phyloP scores from a whole-genome alignment of 2,888 invertebrate genomes.

The Mycalesis mineus region DNA sequence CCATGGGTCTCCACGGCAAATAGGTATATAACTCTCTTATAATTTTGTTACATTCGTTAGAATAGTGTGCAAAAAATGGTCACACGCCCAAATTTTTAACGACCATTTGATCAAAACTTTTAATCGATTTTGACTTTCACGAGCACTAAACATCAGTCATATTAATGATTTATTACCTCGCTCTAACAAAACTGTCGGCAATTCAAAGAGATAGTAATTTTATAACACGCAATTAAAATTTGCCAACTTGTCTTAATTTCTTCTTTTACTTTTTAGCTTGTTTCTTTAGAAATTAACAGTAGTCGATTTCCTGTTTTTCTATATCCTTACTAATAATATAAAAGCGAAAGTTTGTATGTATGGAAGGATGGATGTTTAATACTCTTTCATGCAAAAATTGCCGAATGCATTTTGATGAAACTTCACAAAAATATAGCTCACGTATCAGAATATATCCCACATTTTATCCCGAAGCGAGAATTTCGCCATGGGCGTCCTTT shows the following conservation, averaged over 20 bases:
- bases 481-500: too few relatives aligned
- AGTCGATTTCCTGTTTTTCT: too few relatives aligned
- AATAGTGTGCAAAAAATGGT: conserved; percentile 19
- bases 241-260: neutral
- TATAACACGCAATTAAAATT: neutral
- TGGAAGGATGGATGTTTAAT: too few relatives aligned
- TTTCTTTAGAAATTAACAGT: neutral
- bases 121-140: conserved; percentile 52
- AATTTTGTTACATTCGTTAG: too few relatives aligned
- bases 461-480: too few relatives aligned
- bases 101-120: conserved; percentile 26
- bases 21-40: conserved; percentile 7
- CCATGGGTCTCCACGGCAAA: too few relatives aligned
- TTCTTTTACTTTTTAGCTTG: neutral
- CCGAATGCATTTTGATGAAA: too few relatives aligned
- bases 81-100: conserved; percentile 23
- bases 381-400: too few relatives aligned
- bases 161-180: conserved; percentile 39
- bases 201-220: conserved; percentile 31
- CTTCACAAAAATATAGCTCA: too few relatives aligned
- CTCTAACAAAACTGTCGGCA: conserved; percentile 33
- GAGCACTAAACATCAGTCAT: conserved; percentile 36
- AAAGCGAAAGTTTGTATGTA: too few relatives aligned
- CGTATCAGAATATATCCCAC: too few relatives aligned
- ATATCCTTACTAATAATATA: too few relatives aligned